These are phyloP conservation scores for Volucella inanis DNA, from an alignment of 2,888 invertebrate species.

Conservation along the genomic window DNA sequence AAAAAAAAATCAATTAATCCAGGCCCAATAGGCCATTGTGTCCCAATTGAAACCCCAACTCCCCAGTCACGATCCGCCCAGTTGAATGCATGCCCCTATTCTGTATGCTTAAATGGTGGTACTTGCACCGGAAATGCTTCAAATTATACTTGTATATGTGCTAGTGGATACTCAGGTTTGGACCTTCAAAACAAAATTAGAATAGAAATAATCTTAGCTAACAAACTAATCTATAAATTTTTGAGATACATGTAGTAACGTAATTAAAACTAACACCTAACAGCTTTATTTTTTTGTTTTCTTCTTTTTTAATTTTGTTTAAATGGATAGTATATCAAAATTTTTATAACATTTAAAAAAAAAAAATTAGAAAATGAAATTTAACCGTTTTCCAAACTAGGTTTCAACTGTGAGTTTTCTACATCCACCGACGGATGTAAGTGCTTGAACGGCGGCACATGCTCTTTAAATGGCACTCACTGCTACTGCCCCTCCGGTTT, in stretches of 20 bases:
- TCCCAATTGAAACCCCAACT: slow-evolving; percentile 78
- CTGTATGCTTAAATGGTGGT: slow-evolving; percentile 88
- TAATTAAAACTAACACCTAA: slow-evolving; percentile 37
- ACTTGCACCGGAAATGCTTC: slow-evolving; percentile 87
- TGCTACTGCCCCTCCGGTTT: slow-evolving; percentile 82
- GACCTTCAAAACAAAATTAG: slow-evolving; percentile 64
- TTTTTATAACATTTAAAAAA: not conserved
- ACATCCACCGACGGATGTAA: slow-evolving; percentile 79
- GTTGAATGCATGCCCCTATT: slow-evolving; percentile 83
- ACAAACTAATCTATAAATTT: slow-evolving; percentile 2
- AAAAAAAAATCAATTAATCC: slow-evolving; percentile 56
- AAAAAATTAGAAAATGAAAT: slow-evolving; percentile 1
- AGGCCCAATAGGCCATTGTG: slow-evolving; percentile 83
- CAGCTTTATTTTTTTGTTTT: not conserved
- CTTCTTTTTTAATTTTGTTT: too few species aligned
- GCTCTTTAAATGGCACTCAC: slow-evolving; percentile 81
- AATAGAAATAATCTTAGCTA: slow-evolving; percentile 2
- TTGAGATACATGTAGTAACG: slow-evolving; percentile 32
- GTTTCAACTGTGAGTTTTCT: slow-evolving; percentile 82
- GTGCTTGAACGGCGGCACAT: slow-evolving; percentile 82
- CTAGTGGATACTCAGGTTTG: slow-evolving; percentile 87
- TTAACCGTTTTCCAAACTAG: slow-evolving; percentile 73
- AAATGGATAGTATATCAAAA: not conserved
- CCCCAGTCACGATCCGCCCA: slow-evolving; percentile 80
- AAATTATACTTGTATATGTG: slow-evolving; percentile 89